phyloP scores from a whole-genome alignment of 1,140 invertebrate genomes.

The Mycetomoellerius zeteki region DNA sequence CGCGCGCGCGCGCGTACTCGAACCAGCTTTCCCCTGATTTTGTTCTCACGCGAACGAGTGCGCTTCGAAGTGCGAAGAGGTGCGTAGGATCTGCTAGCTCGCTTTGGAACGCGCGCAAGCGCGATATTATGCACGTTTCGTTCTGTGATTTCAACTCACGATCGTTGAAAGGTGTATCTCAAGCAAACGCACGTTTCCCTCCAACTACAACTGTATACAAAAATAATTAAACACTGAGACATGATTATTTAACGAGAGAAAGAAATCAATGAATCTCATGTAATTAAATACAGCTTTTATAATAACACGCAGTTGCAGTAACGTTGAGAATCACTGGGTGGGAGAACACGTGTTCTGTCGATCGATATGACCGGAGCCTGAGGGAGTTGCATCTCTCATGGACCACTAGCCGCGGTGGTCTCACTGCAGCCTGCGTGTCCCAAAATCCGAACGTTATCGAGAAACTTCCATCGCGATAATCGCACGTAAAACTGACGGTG shows the following conservation, averaged over 20 bases:
- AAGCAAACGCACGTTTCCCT: neutral
- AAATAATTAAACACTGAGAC: neutral
- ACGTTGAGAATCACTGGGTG: conserved; percentile 57
- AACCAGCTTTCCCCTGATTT: conserved; percentile 76
- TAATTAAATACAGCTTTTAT: neutral
- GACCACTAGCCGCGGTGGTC: conserved; percentile 53
- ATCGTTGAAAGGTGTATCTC: neutral
- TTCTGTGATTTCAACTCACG: neutral
- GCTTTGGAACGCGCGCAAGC: neutral
- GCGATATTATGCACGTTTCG: neutral
- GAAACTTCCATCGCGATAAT: conserved; percentile 12
- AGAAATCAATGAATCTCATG: no score
- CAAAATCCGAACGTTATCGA: conserved; percentile 47
- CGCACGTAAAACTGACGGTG: neutral
- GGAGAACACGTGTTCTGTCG: conserved; percentile 63
- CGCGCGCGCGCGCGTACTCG: conserved; percentile 1
- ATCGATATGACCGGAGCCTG: conserved; percentile 65
- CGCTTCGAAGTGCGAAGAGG: conserved; percentile 52
- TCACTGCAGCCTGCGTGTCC: conserved; percentile 22
- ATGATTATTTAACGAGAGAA: neutral
- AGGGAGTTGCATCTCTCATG: conserved; percentile 65
- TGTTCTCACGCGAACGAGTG: conserved; percentile 71
- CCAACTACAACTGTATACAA: no score
- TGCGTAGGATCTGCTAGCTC: neutral
- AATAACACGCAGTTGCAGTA: neutral